phyloP scores from a whole-genome alignment of 2,113 vertebrate species.

The Cervus canadensis region DNA sequence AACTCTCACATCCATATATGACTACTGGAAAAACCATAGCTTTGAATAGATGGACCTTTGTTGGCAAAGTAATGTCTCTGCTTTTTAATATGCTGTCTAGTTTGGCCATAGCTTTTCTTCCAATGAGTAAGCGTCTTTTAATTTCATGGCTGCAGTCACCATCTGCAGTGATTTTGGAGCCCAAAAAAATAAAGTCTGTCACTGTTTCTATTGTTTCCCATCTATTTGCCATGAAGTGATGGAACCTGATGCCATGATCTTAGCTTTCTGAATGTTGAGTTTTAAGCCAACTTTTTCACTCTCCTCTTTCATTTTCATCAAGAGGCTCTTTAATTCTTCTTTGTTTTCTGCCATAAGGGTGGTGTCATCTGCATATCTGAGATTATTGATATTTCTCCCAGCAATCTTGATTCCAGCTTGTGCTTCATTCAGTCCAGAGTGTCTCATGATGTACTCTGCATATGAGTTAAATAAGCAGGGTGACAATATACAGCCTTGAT shows the following conservation, averaged over 20 bases:
- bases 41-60: background rate
- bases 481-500: background rate
- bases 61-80: background rate
- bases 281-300: background rate
- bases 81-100: background rate
- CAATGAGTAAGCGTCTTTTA: background rate
- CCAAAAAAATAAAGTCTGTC: background rate
- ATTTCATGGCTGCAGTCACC: background rate
- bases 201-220: background rate
- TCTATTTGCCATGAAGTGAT: background rate
- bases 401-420: background rate
- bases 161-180: background rate
- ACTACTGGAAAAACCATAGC: background rate
- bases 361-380: background rate
- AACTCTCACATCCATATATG: background rate
- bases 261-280: background rate
- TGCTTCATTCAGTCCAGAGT: accelerated
- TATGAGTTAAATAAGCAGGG: background rate
- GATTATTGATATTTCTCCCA: background rate
- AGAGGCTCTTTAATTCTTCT: background rate
- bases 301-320: background rate
- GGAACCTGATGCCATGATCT: background rate
- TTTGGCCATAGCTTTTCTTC: background rate
- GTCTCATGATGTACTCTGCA: background rate
- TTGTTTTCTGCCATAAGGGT: background rate